Conservation (phyloP, 1,140 invertebrate species). For the Conopomorpha cramerella region DNA sequence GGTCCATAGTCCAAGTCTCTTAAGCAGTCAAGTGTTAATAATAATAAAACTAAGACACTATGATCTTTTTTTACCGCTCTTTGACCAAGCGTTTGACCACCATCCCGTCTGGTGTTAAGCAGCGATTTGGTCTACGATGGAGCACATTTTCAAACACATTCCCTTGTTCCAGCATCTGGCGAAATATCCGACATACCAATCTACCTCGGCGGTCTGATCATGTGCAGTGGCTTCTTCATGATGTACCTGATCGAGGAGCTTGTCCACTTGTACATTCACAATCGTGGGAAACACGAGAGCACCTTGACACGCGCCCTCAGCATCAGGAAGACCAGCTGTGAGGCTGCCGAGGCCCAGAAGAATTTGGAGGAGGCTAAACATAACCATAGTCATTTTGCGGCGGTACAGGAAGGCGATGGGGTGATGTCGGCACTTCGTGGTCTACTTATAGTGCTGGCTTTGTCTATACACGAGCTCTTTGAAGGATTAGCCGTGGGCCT, state of each 20-base stretch:
- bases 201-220: slow-evolving; percentile 73
- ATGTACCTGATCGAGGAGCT: slow-evolving; percentile 85
- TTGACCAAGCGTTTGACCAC: background rate
- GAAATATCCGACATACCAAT: slow-evolving; percentile 62
- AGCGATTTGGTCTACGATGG: no score
- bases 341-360: slow-evolving; percentile 7
- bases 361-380: slow-evolving; percentile 35
- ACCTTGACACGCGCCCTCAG: slow-evolving; percentile 44
- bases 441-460: slow-evolving; percentile 79
- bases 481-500: slow-evolving; percentile 90
- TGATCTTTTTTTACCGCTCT: no score
- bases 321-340: slow-evolving; percentile 22
- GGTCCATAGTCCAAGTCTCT: no score
- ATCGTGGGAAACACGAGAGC: slow-evolving; percentile 38
- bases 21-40: no score
- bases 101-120: background rate
- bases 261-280: slow-evolving; percentile 71
- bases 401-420: slow-evolving; percentile 56
- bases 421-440: slow-evolving; percentile 71
- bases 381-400: slow-evolving; percentile 36
- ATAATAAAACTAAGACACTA: no score
- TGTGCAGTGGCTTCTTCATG: slow-evolving; percentile 79
- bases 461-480: slow-evolving; percentile 91
- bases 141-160: no score
- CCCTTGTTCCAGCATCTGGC: slow-evolving; percentile 25